Evolutionary conservation across 2,888 invertebrate genomes (phyloP).

Genomic region (Pristionchus japonicus): DNA sequence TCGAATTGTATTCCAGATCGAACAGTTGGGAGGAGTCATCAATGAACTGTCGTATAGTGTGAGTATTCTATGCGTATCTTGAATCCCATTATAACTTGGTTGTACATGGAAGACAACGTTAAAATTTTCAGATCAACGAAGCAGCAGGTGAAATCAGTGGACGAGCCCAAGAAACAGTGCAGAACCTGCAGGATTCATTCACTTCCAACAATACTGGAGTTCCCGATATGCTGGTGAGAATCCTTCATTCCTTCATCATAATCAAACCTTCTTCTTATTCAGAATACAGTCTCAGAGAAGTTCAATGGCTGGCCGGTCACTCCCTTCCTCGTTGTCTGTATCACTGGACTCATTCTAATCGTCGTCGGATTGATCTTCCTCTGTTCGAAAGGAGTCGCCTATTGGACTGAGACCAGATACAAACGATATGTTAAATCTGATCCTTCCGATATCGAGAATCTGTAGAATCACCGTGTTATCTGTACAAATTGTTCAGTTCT

Average conservation of each 20-base stretch:
- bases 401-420: constrained; percentile 8
- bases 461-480: not conserved
- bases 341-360: constrained; percentile 56
- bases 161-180: constrained; percentile 38
- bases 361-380: constrained; percentile 50
- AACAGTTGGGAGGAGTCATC: constrained; percentile 45
- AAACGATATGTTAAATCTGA: not conserved
- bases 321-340: constrained; percentile 58
- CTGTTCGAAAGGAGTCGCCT: constrained; percentile 38
- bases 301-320: constrained; percentile 57
- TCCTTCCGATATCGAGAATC: constrained; percentile 43
- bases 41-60: constrained; percentile 45
- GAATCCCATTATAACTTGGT: not conserved
- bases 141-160: not conserved
- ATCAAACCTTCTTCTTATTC: constrained; percentile 34
- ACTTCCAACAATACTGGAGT: constrained; percentile 38
- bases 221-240: constrained; percentile 44
- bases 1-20: constrained; percentile 61
- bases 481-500: not conserved
- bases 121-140: not conserved
- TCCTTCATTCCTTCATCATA: not conserved
- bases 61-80: not conserved
- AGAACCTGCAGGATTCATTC: not conserved
- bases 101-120: too few relatives aligned
- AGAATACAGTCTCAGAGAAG: constrained; percentile 55